Conservation (phyloP, 2,888 invertebrate genomes). For the Epinotia ramella region DNA sequence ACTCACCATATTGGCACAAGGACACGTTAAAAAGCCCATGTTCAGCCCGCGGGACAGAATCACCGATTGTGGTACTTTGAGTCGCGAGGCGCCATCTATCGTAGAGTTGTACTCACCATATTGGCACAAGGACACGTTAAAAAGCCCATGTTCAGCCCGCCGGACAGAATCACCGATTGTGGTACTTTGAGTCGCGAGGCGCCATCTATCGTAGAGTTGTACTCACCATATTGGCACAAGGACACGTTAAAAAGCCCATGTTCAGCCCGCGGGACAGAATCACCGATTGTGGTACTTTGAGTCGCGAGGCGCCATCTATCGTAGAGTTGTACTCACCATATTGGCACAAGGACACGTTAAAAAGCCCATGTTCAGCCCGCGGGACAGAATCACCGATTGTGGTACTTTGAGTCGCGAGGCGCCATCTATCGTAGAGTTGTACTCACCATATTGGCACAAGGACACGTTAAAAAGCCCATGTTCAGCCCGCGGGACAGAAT, state of each 20-base stretch:
- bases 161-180: no score
- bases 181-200: not conserved
- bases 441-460: conserved; percentile 93
- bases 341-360: conserved; percentile 95
- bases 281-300: no score
- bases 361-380: conserved; percentile 86
- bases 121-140: conserved; percentile 95
- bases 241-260: conserved; percentile 95
- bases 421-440: not conserved
- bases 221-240: conserved; percentile 93
- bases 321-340: conserved; percentile 86
- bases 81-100: not conserved
- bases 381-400: no score
- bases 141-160: conserved; percentile 86
- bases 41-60: no score
- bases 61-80: no score
- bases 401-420: not conserved
- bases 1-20: conserved; percentile 93
- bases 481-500: no score
- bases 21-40: conserved; percentile 95
- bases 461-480: conserved; percentile 95
- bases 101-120: conserved; percentile 86
- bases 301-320: not conserved
- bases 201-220: not conserved
- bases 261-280: no score